Base-by-base conservation (phyloP, 2,888 invertebrate species). In the Cyaniris semiargus region DNA sequence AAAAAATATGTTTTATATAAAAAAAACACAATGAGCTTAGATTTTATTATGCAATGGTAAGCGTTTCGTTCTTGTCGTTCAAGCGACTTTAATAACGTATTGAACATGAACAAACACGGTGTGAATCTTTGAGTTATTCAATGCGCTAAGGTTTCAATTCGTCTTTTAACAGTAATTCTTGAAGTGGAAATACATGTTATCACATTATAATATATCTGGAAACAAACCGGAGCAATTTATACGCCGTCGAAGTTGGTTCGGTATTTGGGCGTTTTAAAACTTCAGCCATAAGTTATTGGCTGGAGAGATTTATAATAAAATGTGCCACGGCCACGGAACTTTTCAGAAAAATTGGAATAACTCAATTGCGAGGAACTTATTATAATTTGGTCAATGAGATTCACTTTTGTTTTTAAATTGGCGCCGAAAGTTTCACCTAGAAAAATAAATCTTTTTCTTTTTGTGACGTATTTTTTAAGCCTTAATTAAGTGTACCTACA, bases 221-320 rank as follows among this genome's bases (percentile, higher is more conserved):
- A 34, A 34, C 34, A 34, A 70, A 34, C 70, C 70, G 3, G 18
- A 8, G 18, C 48, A 44, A 48, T 72, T 72, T 72, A 48, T 72
- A 72, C 5, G 48, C 72, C 72, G 72, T 48, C 72, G 15, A 72
- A 72, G 72, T 72, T 38, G 18, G 34, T 44, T 21, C 23, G 72
- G 21, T 48, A 44, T 72, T 72, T 72, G 72, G 72, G 48, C 72
- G 38, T 21, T 72, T 44, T 21, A 38, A 48, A 72, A 48, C 72
- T 72, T 72, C 48, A 72, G 6, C 23, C 72, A 48, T 72, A 72
- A 72, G 48, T 72, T 72, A 72, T 72, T 44, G 44, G 21, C 72
- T 72, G 44, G 44, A 44, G 13, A 72, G 72, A 72, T 72, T 72
- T 72, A 72, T 72, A 72, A 72, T 44, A 48, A 72, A 60, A 60